These are phyloP conservation scores for Calyptommatus sinebrachiatus DNA, from an alignment of 2,113 vertebrate genomes.

Conservation along the genomic window DNA sequence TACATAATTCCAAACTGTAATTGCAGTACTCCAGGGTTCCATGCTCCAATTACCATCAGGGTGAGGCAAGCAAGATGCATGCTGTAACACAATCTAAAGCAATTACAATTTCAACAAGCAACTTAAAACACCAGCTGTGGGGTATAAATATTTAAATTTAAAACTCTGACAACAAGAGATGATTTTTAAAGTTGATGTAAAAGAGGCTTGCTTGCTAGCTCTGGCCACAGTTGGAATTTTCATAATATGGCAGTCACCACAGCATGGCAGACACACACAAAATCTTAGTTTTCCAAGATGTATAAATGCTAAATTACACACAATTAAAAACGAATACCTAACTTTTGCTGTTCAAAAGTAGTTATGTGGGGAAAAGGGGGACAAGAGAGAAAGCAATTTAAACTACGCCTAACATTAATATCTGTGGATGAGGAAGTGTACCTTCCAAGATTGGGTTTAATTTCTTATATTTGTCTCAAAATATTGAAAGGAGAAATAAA, in stretches of 20 bases:
- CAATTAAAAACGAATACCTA: too few relatives aligned
- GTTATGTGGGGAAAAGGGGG: neutral
- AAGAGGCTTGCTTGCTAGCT: too few relatives aligned
- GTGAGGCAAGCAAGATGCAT: conserved; percentile 14
- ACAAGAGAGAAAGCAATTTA: neutral
- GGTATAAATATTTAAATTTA: neutral
- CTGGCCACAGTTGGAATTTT: too few relatives aligned
- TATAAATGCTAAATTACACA: too few relatives aligned
- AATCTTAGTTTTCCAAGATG: too few relatives aligned
- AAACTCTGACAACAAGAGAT: neutral
- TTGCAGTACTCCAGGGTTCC: neutral
- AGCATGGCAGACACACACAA: too few relatives aligned
- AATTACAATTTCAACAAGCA: neutral
- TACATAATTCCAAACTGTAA: neutral
- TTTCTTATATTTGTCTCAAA: neutral
- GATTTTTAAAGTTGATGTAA: neutral
- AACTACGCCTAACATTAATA: neutral
- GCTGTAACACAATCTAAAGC: neutral
- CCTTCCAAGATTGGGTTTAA: neutral
- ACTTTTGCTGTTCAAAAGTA: too few relatives aligned
- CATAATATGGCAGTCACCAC: too few relatives aligned
- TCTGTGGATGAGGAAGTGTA: neutral
- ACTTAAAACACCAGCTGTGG: neutral
- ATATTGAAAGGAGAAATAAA: neutral
- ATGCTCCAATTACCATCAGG: conserved; percentile 4